Percentiles rank a stretch among this genome's conserved stretches.
Conservation (phyloP, 2,888 invertebrate species). For the Habrosyne pyritoides region DNA sequence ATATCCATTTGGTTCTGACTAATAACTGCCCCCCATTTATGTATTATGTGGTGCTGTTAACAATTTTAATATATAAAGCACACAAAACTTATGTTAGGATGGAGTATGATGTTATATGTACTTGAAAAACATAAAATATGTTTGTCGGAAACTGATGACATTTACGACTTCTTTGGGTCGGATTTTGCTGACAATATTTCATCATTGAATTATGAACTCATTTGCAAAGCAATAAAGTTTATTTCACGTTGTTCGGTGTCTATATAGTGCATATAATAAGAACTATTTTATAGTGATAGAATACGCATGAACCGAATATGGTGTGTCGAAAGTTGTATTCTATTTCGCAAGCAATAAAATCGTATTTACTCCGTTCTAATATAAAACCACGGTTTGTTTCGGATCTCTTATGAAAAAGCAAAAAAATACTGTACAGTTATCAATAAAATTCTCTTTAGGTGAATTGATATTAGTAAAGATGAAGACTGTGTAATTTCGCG, state of each 20-base stretch:
- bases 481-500: constrained; percentile 2
- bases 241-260: not conserved
- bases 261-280: not conserved
- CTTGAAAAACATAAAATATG: not conserved
- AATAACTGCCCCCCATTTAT: not conserved
- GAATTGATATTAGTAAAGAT: constrained; percentile 34
- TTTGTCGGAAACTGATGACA: not conserved
- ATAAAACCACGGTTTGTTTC: constrained; percentile 5
- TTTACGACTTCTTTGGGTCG: not conserved
- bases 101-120: not conserved
- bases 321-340: not conserved
- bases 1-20: not conserved
- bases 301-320: not conserved
- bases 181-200: no score
- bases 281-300: not conserved
- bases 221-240: not conserved
- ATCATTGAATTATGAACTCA: not conserved
- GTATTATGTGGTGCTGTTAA: not conserved
- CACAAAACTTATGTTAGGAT: not conserved
- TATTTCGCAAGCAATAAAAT: not conserved
- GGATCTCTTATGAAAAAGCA: constrained; percentile 12
- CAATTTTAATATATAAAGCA: not conserved
- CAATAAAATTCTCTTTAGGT: constrained; percentile 39
- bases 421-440: constrained; percentile 43
- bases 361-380: not conserved